A percentile compares a stretch with the other conserved stretches of the same genome.
phyloP scores from a whole-genome alignment of 2,797 vertebrate species.

The Danio aesculapii region DNA sequence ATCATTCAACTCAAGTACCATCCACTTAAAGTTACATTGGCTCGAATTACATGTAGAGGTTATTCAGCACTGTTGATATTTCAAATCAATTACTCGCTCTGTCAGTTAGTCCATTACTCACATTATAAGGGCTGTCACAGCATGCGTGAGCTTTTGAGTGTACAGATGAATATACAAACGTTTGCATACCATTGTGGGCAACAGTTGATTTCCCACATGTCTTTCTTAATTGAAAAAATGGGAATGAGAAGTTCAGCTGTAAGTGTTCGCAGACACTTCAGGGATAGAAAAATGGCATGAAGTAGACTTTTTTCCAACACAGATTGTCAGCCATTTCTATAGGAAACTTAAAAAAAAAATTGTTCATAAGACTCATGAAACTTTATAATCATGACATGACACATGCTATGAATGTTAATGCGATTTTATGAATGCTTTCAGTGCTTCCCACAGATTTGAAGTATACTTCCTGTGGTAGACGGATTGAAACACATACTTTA shows the following conservation, averaged over 20 bases:
- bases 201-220: constrained; percentile 22
- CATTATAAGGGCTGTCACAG: constrained; percentile 44
- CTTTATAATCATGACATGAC: too few relatives aligned
- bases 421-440: too few relatives aligned
- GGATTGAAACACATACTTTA: too few relatives aligned
- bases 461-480: too few relatives aligned
- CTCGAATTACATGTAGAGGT: constrained; percentile 58
- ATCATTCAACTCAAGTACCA: constrained; percentile 58
- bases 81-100: constrained; percentile 57
- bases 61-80: constrained; percentile 57
- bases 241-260: constrained; percentile 10
- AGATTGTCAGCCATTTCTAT: background rate
- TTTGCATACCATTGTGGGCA: constrained; percentile 10
- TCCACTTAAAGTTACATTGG: constrained; percentile 54
- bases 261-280: constrained; percentile 34
- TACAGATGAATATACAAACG: constrained; percentile 27
- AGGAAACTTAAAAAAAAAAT: background rate
- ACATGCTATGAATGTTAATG: too few relatives aligned
- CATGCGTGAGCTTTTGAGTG: constrained; percentile 24
- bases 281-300: constrained; percentile 22
- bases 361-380: too few relatives aligned
- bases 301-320: background rate
- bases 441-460: too few relatives aligned
- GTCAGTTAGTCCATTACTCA: constrained; percentile 49
- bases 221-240: constrained; percentile 16